Evolutionary conservation across 2,888 invertebrate genomes (phyloP), one percentile per base, ranked within the genome.

Genomic region (Calliopum simillimum): DNA sequence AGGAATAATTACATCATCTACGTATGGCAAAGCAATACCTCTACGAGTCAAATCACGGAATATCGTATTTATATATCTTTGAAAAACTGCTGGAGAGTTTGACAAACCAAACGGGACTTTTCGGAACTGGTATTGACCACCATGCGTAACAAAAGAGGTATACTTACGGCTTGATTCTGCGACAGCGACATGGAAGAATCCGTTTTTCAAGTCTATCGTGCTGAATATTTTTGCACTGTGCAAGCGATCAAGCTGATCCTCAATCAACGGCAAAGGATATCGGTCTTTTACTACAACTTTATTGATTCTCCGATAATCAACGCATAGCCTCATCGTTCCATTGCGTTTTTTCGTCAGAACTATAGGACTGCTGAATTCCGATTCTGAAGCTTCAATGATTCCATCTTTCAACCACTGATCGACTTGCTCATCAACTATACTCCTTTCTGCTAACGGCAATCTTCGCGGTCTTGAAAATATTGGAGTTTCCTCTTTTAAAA

Each of bases 1-100:
- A 1, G 78, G 76, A 21, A 80, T 75, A 11, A 81, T 68, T 0
- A 81, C n/a, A 62, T 82, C 80, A 58, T 81, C 82, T 56, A 82
- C 75, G 56, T 80, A 79, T 4, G 68, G 68, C 0, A 73, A 33
- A 16, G 72, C 73, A 46, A 71, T 65, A 1, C 73, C 71, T 25
- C 59, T 41, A 19, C 66, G 43, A 1, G 71, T 66, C 12, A 74
- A 33, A 13, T 72, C 56, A 23, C 74, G 44, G 70, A 76, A 74
- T 21, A 73, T 70, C 21, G 66, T 63, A 14, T 78, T 78, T 5
- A 80, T 70, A 51, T 75, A 71, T 14, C 75, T 65, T 33, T 81
- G 79, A 63, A 81, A 81, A 2, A 77, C 73, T 2, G 76, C 67
- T 3, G 79, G 79, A 0, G 79, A 79, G 46, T 80, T n/a, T n/a